Evolutionary conservation across 2,888 invertebrate genomes (phyloP).

Genomic region (Ferrisia virgata): DNA sequence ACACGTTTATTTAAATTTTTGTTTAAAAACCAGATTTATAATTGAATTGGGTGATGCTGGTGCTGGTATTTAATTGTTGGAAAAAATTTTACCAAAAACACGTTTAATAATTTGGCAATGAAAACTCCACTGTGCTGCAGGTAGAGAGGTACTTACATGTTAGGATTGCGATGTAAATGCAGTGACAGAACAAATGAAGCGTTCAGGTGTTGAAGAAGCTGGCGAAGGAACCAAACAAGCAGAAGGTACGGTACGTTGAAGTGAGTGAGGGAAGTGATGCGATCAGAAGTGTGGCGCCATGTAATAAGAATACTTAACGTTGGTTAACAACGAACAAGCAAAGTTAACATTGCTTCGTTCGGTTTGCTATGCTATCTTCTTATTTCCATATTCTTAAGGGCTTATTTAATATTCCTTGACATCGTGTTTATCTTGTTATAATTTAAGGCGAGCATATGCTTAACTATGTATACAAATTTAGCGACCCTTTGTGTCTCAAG

Average conservation of each 20-base stretch:
- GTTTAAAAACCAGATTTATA: slow-evolving; percentile 7
- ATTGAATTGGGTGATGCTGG: background rate
- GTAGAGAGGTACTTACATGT: background rate
- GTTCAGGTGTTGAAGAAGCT: background rate
- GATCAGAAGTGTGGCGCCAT: slow-evolving; percentile 44
- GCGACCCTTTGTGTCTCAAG: slow-evolving; percentile 13
- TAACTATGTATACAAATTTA: slow-evolving; percentile 22
- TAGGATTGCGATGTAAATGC: no score
- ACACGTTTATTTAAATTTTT: slow-evolving; percentile 4
- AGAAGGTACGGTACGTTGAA: no score
- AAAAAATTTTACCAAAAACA: background rate
- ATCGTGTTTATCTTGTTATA: slow-evolving; percentile 31
- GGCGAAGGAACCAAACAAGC: background rate
- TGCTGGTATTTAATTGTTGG: background rate
- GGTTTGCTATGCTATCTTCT: slow-evolving; percentile 18
- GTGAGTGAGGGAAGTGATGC: background rate
- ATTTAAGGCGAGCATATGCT: slow-evolving; percentile 28
- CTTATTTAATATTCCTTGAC: slow-evolving; percentile 43
- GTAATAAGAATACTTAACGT: slow-evolving; percentile 42
- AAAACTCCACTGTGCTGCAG: background rate
- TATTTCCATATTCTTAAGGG: slow-evolving; percentile 37
- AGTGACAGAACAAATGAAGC: background rate
- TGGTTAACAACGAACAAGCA: slow-evolving; percentile 31
- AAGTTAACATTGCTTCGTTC: background rate
- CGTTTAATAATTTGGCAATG: background rate